Evolutionary conservation across 2,888 invertebrate genomes (phyloP), one percentile per base, ranked within the genome.

Genomic region (Spodoptera exigua): DNA sequence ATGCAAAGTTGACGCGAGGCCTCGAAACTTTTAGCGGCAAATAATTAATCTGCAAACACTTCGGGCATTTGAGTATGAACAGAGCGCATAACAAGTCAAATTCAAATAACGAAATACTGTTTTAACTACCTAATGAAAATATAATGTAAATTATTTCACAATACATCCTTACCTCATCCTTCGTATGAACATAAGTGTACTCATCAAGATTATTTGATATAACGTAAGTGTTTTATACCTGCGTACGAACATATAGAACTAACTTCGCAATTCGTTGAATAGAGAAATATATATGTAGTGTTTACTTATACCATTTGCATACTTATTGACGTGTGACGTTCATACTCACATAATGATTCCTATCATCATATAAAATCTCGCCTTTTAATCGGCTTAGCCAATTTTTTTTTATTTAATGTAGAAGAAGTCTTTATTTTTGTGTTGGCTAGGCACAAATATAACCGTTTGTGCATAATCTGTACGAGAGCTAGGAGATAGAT

Each of bases 261-360:
- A 63, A 68, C 40, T 34, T 60, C 63, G 59, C 60, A 54, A 63
- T 57, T 58, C 47, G 47, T 36, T 43, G 36, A n/a, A 18, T 59
- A 41, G 49, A 44, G 51, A 32, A 40, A 32, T 44, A 53, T 34
- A 32, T 44, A 53, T 34, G 9, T 27, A 59, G 49, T 71, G 44
- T 71, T 72, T 70, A 37, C 54, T 45, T 63, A 56, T 67, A 13
- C 37, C 51, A 70, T 71, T 57, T 64, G 32, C 53, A 60, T 63
- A 58, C 43, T 14, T 34, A 27, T 41, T 37, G 37, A 60, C 27
- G 27, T 66, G 35, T 57, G 9, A 7, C 9, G 9, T 27, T 9
- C 21, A 43, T 44, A 43, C 40, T 32, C 18, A 58, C 45, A 40
- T 47, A 58, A 62, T 58, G 41, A 65, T 44, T 43, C 51, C 45